Base-by-base conservation (phyloP, 2,888 invertebrate species). In the Drosophila acutilabella region DNA sequence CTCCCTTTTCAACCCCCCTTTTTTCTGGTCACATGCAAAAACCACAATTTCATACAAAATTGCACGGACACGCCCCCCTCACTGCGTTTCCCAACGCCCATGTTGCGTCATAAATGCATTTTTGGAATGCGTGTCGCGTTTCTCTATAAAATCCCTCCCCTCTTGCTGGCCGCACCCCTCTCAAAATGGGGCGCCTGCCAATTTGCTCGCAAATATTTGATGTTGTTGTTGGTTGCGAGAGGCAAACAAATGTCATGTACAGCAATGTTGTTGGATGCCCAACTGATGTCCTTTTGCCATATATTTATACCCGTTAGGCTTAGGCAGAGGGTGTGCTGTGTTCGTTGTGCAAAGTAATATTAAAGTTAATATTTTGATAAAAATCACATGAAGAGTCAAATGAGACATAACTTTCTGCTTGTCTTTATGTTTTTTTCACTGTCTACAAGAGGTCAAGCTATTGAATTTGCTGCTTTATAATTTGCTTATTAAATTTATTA, bases 111-210 rank as follows among this genome's bases (percentile, higher is more conserved):
- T 79, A 74, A 81, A 81, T 89, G 83, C 75, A 89, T 83, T 83
- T 89, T 89, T 73, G 68, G 73, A 66, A 89, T 84, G 83, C 83
- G 89, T 88, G 85, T 84, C 85, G 89, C 83, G 89, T 81, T 88
- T 80, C 71, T 74, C 61, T 36, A 36, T 36, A 36, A 36, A 58
- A 59, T 66, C 26, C 18, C 47, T 13, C 20, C 20, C 2, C 16
- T 14, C 8, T 0, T 20, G 20, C 20, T 14, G 4, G 36, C 8
- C 0, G 14, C 14, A 4, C 7, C 16, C 47, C 33, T 59, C 14
- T 30, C 44, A 20, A 50, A 54, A 74, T 33, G 72, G 60, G 57
- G 57, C 52, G 82, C 47, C 84, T 83, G 89, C 89, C 82, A 82
- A 82, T 88, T 82, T 88, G 77, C 65, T 71, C 56, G 81, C 57